Evolutionary conservation across 2,797 vertebrate species (phyloP).

Genomic region (Urocyon cinereoargenteus): DNA sequence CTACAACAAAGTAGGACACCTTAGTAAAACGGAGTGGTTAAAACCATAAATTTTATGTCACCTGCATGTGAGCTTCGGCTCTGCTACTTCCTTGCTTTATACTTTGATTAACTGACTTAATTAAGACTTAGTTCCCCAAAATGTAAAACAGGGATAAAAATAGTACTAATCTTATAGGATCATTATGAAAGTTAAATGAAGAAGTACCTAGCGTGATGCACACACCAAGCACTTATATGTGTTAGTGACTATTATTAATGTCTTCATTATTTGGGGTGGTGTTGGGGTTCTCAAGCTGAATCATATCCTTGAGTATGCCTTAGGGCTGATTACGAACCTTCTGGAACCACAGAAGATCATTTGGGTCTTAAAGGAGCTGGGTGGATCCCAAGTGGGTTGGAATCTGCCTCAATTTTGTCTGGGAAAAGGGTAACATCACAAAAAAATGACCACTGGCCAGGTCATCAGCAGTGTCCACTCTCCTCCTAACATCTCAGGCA

Average conservation of each 20-base stretch:
- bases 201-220: not conserved
- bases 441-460: not conserved
- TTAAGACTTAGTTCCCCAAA: conserved; percentile 48
- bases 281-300: not conserved
- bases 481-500: not conserved
- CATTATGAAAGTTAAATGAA: conserved; percentile 27
- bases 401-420: not conserved
- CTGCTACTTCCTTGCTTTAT: conserved; percentile 26
- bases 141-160: conserved; percentile 45
- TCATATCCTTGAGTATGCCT: not conserved
- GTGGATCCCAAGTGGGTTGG: not conserved
- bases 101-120: conserved; percentile 53
- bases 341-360: not conserved
- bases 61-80: not conserved
- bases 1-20: not conserved
- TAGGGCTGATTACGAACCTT: not conserved
- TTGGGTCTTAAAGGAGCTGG: not conserved
- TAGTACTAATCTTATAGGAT: not conserved
- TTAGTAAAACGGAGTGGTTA: not conserved
- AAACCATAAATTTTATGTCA: not conserved
- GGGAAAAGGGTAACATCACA: not conserved
- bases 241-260: not conserved
- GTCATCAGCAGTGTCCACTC: not conserved
- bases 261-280: not conserved
- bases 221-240: not conserved